Evolutionary conservation across 2,797 vertebrate species (phyloP).

Genomic region (Salmo trutta): DNA sequence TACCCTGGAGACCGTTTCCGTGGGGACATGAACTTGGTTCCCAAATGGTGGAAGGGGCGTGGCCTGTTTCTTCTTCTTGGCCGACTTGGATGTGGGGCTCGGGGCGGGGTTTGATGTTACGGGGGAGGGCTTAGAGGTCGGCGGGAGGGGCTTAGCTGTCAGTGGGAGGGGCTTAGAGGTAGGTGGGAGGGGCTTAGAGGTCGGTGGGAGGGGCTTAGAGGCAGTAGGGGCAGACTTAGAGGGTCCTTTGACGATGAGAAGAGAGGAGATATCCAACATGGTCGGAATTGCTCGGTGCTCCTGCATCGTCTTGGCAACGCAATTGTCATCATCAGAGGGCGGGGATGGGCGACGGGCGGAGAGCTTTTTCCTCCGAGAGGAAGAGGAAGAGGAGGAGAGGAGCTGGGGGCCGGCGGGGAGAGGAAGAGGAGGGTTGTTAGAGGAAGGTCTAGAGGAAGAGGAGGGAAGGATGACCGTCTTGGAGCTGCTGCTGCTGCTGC

Average conservation of each 20-base stretch:
- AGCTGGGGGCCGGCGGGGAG: constrained; percentile 57
- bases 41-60: background rate
- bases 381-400: constrained; percentile 50
- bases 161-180: no score
- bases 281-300: constrained; percentile 83
- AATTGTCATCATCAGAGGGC: constrained; percentile 73
- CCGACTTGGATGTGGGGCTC: constrained; percentile 74
- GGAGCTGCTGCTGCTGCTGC: background rate
- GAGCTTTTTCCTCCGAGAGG: constrained; percentile 70
- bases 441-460: constrained; percentile 31
- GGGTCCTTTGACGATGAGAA: constrained; percentile 79
- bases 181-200: background rate
- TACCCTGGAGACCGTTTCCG: constrained; percentile 48
- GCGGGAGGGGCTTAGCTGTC: no score
- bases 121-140: constrained; percentile 40
- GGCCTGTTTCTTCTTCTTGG: constrained; percentile 85
- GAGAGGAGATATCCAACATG: constrained; percentile 86
- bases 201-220: background rate
- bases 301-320: constrained; percentile 72
- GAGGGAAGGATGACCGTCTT: constrained; percentile 66
- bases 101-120: constrained; percentile 10
- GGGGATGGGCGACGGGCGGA: constrained; percentile 58
- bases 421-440: constrained; percentile 27
- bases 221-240: constrained; percentile 41
- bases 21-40: constrained; percentile 41